Conservation (phyloP, 1,140 invertebrate species). For the Anastatus disparis region DNA sequence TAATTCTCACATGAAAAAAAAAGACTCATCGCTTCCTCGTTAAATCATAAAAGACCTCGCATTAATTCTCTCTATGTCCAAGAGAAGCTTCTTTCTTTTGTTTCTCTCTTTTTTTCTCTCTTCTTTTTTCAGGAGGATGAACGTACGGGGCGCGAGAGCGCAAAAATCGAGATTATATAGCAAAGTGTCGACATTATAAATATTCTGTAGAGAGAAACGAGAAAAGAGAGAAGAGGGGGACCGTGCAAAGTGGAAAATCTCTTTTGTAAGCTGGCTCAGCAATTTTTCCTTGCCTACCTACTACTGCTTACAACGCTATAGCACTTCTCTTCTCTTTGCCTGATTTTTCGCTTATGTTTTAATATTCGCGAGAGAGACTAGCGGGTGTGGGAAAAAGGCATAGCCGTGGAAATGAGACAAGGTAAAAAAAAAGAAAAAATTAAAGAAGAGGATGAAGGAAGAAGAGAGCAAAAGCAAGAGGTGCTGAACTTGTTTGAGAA, state of each 20-base stretch:
- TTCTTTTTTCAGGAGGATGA: too few relatives aligned
- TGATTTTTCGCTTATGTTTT: slow-evolving; percentile 53
- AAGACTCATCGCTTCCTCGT: slow-evolving; percentile 3
- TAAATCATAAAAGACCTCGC: slow-evolving; percentile 20
- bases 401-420: not conserved
- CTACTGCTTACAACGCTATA: too few relatives aligned
- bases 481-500: not conserved
- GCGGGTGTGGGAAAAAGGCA: not conserved
- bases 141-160: not conserved
- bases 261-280: slow-evolving; percentile 57
- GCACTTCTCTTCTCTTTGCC: too few relatives aligned
- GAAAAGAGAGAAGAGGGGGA: not conserved
- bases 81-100: not conserved
- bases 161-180: slow-evolving; percentile 39
- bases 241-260: slow-evolving; percentile 57
- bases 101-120: not conserved
- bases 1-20: slow-evolving; percentile 7
- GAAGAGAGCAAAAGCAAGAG: not conserved
- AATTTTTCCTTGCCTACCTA: slow-evolving; percentile 53
- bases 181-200: slow-evolving; percentile 39
- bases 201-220: slow-evolving; percentile 1
- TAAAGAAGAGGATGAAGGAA: not conserved
- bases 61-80: slow-evolving; percentile 32
- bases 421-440: not conserved
- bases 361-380: slow-evolving; percentile 51